These are phyloP conservation scores for Gymnopithys bicolor DNA, from an alignment of 2,797 vertebrate genomes.

Conservation along the genomic window DNA sequence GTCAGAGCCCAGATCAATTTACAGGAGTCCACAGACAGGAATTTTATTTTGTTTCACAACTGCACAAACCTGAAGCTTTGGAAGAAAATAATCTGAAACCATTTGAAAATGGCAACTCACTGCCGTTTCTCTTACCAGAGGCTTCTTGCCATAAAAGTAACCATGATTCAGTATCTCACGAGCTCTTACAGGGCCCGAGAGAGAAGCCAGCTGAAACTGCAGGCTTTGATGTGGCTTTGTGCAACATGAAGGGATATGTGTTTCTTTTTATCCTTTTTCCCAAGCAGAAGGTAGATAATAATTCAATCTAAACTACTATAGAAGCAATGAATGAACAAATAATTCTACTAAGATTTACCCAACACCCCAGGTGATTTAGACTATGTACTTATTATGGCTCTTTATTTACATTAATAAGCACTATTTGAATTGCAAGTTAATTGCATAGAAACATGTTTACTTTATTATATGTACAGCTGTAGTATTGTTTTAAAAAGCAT, in stretches of 20 bases:
- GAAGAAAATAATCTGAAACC: not conserved
- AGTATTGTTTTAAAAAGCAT: not conserved
- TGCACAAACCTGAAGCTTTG: not conserved
- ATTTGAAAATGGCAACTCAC: not conserved
- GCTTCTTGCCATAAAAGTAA: not conserved
- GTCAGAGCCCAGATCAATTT: not conserved
- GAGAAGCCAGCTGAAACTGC: not conserved
- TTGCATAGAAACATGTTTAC: not conserved
- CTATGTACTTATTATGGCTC: not conserved
- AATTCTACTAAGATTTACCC: not conserved
- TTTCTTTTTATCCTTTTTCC: not conserved
- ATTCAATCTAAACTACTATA: constrained; percentile 33
- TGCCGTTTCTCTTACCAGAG: not conserved
- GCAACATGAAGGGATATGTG: not conserved
- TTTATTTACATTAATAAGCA: constrained; percentile 7
- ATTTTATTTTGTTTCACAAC: not conserved
- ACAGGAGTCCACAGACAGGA: not conserved
- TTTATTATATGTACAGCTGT: not conserved
- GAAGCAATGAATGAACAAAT: constrained; percentile 23
- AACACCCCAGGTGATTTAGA: not conserved
- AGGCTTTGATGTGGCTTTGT: not conserved
- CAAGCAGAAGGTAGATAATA: constrained; percentile 24
- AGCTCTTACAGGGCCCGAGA: not conserved
- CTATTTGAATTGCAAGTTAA: not conserved
- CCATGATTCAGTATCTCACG: not conserved